These are phyloP conservation scores for Vultur gryphus DNA, from an alignment of 2,797 vertebrate genomes.

Conservation along the genomic window DNA sequence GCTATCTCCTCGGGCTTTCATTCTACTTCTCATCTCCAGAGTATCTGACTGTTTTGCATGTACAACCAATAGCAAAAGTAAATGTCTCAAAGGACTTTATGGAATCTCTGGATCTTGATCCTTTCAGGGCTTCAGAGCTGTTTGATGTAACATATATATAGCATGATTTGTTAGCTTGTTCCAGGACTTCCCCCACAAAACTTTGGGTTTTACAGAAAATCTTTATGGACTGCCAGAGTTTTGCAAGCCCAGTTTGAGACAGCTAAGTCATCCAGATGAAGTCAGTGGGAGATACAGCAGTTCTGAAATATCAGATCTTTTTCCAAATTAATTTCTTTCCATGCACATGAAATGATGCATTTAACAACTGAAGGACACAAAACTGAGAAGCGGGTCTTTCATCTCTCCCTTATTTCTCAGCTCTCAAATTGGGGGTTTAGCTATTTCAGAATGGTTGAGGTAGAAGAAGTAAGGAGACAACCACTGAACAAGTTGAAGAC, in stretches of 20 bases:
- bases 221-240: not conserved
- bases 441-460: not conserved
- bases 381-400: not conserved
- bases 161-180: not conserved
- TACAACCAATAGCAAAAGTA: not conserved
- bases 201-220: not conserved
- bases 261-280: not conserved
- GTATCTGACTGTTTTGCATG: slow-evolving; percentile 8
- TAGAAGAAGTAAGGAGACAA: not conserved
- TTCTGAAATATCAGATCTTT: not conserved
- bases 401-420: not conserved
- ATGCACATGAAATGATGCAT: not conserved
- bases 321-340: not conserved
- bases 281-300: not conserved
- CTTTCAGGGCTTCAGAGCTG: not conserved
- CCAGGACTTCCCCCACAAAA: not conserved
- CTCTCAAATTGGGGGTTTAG: fast-evolving
- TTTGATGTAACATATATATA: not conserved
- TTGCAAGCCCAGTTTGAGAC: not conserved
- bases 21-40: slow-evolving; percentile 8
- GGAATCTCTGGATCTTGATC: not conserved
- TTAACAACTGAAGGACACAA: not conserved
- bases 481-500: not conserved
- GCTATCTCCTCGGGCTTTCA: slow-evolving; percentile 46
- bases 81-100: not conserved